These are phyloP conservation scores for Sceloporus tristichus DNA, from an alignment of 2,113 vertebrate genomes.

Conservation along the genomic window DNA sequence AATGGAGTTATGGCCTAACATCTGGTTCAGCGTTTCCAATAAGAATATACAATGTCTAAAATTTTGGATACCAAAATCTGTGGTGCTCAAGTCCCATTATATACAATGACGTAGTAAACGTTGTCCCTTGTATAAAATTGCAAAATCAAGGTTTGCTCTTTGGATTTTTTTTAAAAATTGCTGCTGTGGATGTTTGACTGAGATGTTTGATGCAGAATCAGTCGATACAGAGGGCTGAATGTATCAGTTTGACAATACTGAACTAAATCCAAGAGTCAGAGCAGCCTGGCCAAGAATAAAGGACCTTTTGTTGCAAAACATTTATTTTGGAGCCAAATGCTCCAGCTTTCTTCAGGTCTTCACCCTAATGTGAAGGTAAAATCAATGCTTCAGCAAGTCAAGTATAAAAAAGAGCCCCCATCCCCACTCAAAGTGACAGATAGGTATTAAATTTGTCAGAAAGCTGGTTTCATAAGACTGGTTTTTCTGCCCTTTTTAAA, in stretches of 20 bases:
- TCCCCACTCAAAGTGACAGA: slow-evolving; percentile 25
- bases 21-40: rapidly evolving
- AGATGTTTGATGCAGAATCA: too few relatives aligned
- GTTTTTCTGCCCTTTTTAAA: slow-evolving; percentile 16
- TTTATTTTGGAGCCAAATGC: neutral
- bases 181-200: too few relatives aligned
- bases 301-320: slow-evolving; percentile 26
- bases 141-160: too few relatives aligned
- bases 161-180: too few relatives aligned
- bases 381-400: slow-evolving; percentile 3
- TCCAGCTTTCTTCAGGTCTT: slow-evolving; percentile 21
- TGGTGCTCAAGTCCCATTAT: too few relatives aligned
- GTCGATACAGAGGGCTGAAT: too few relatives aligned
- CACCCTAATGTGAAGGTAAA: neutral
- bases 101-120: too few relatives aligned
- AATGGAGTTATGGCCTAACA: neutral
- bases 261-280: neutral
- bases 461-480: neutral
- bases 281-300: neutral
- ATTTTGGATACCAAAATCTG: too few relatives aligned
- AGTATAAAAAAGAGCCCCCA: slow-evolving; percentile 8
- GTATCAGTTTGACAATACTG: rapidly evolving
- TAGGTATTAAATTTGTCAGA: slow-evolving; percentile 31
- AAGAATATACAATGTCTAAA: neutral
- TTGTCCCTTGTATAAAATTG: too few relatives aligned